A percentile compares a stretch with the other conserved stretches of the same genome.
phyloP scores from a whole-genome alignment of 1,140 invertebrate species.

The Scaptomyza montana region DNA sequence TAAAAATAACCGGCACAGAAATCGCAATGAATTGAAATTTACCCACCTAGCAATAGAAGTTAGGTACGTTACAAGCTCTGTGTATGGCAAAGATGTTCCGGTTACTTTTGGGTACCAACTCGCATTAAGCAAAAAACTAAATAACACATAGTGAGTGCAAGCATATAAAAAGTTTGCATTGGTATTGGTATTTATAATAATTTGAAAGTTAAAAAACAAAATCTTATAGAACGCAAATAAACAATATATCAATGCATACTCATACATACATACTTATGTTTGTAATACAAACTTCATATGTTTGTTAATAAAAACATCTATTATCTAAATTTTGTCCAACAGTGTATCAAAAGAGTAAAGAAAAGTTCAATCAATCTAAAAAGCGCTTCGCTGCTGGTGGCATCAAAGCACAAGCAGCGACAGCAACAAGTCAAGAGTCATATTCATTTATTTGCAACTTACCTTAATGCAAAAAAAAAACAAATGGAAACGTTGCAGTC shows the following conservation, averaged over 20 bases:
- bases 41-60: no score
- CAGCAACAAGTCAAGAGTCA: no score
- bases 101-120: no score
- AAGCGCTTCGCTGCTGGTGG: constrained; percentile 1
- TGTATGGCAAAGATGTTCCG: no score
- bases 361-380: constrained; percentile 23
- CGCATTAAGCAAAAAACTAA: neutral
- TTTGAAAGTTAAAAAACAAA: constrained; percentile 31
- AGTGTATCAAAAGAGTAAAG: constrained; percentile 74
- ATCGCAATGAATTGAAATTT: no score
- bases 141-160: neutral
- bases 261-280: constrained; percentile 40
- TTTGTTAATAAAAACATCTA: constrained; percentile 46
- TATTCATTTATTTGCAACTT: no score
- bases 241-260: constrained; percentile 45
- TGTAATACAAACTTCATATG: constrained; percentile 7
- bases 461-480: no score
- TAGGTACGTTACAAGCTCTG: no score
- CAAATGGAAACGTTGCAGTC: no score
- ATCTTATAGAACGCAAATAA: constrained; percentile 59
- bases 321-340: constrained; percentile 77
- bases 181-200: constrained; percentile 54
- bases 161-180: constrained; percentile 26
- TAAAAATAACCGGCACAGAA: no score
- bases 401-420: neutral